These are phyloP conservation scores for Halictus quadricinctus DNA, from an alignment of 2,888 invertebrate genomes.

Conservation along the genomic window DNA sequence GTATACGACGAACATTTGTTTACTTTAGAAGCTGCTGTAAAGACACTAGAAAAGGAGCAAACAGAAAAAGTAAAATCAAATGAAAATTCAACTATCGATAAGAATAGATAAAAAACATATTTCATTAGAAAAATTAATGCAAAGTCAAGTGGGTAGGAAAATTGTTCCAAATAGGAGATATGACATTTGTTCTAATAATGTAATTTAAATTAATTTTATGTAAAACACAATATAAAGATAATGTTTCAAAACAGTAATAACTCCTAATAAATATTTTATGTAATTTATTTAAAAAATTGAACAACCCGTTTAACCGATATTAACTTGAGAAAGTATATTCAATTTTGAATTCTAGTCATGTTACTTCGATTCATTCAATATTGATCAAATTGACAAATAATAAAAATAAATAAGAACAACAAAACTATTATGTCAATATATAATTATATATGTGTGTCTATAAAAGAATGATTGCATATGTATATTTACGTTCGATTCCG, in stretches of 20 bases:
- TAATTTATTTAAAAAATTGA: neutral
- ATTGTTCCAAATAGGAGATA: neutral
- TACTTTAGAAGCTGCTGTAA: constrained; percentile 87
- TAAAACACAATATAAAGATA: constrained; percentile 4
- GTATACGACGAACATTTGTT: constrained; percentile 90
- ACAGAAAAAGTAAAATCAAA: constrained; percentile 14
- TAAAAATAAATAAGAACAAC: neutral
- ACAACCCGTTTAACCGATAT: neutral
- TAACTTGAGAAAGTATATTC: constrained; percentile 2
- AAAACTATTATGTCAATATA: neutral
- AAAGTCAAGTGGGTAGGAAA: neutral
- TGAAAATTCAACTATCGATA: constrained; percentile 12
- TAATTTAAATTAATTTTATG: constrained; percentile 2
- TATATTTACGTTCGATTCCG: neutral
- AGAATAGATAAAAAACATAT: constrained; percentile 10
- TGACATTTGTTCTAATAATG: neutral
- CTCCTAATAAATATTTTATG: neutral
- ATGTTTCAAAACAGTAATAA: neutral
- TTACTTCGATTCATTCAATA: neutral
- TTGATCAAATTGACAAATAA: neutral
- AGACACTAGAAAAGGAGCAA: constrained; percentile 74
- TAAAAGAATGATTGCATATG: neutral
- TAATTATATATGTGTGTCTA: neutral
- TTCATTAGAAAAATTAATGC: neutral
- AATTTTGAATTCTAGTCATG: neutral